Evolutionary conservation across 2,888 invertebrate species (phyloP).

Genomic region (Caradrina kadenii): DNA sequence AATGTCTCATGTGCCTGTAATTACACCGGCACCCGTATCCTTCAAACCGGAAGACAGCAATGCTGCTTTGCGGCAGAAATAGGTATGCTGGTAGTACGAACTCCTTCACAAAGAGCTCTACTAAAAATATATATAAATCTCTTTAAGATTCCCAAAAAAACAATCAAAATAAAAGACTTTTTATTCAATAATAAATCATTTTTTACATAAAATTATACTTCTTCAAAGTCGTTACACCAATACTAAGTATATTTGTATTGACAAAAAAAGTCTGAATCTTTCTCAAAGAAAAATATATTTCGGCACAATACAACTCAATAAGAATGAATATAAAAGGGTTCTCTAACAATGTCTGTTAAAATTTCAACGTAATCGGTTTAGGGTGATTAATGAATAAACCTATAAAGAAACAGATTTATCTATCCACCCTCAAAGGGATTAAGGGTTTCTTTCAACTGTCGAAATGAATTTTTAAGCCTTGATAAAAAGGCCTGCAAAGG

Average conservation of each 20-base stretch:
- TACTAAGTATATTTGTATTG: background rate
- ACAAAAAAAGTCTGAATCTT: slow-evolving; percentile 1
- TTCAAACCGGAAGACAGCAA: too few relatives aligned
- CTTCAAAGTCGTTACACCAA: slow-evolving; percentile 6
- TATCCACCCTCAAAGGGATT: slow-evolving; percentile 67
- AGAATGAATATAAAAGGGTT: slow-evolving; percentile 44
- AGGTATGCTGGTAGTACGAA: too few relatives aligned
- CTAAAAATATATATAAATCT: too few relatives aligned
- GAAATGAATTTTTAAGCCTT: slow-evolving; percentile 68
- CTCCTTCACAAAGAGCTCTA: too few relatives aligned
- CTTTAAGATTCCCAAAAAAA: too few relatives aligned
- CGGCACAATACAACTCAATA: slow-evolving; percentile 28
- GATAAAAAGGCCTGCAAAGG: slow-evolving; percentile 60
- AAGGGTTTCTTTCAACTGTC: slow-evolving; percentile 68
- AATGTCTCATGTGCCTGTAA: too few relatives aligned
- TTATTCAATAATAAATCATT: background rate
- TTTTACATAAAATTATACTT: background rate
- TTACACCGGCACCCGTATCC: too few relatives aligned
- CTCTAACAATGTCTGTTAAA: slow-evolving; percentile 67
- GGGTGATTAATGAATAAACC: slow-evolving; percentile 76
- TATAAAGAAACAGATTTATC: slow-evolving; percentile 76
- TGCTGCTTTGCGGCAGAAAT: too few relatives aligned
- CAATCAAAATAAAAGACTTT: background rate
- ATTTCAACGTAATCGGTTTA: slow-evolving; percentile 72
- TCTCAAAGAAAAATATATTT: slow-evolving; percentile 12